Evolutionary conservation across 2,113 vertebrate genomes (phyloP), one percentile per base, ranked within the genome.

Genomic region (Brachirus orientalis): DNA sequence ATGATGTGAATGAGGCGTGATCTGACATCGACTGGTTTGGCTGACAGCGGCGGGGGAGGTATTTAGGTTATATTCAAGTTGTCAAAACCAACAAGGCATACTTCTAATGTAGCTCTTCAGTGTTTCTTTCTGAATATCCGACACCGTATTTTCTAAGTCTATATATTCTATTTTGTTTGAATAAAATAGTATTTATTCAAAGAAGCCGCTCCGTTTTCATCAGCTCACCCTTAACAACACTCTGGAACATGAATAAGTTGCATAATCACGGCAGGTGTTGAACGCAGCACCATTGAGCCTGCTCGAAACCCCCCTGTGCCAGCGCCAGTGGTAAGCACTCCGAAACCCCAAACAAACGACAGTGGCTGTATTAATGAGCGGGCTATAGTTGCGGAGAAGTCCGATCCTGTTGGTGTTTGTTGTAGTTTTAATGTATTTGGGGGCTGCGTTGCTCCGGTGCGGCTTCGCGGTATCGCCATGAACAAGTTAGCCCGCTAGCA

Each of bases 301-400:
- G 72, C 84, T 87, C 85, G 88, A 88, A 83, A 76, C 80, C 65
- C 78, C n/a, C 75, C 73, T 72, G 80, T 84, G 74, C 55, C 84
- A 91, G 77, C 79, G 80, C 79, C 78, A 88, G 84, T 80, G 84
- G 86, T 86, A 81, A 87, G 86, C 77, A 82, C 73, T 77, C 69
- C 69, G 84, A 87, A 92, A 91, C 88, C 88, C 84, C 90, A 93
- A 89, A 92, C 92, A 93, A 90, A 89, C 90, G 73, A 40, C 74
- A 41, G 67, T 22, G 41, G 83, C 63, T 48, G 64, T 48, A 13
- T 69, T 48, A 45, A 56, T 56, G 55, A 45, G 38, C 48, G 53
- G 48, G 50, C 63, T 36, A 20, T 72, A 46, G 20, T 50, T 36
- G 3, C 9, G 47, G 40, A 43, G 63, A 74, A 38, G 58, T 66